phyloP scores from a whole-genome alignment of 2,113 vertebrate species.

The Urocitellus parryii region DNA sequence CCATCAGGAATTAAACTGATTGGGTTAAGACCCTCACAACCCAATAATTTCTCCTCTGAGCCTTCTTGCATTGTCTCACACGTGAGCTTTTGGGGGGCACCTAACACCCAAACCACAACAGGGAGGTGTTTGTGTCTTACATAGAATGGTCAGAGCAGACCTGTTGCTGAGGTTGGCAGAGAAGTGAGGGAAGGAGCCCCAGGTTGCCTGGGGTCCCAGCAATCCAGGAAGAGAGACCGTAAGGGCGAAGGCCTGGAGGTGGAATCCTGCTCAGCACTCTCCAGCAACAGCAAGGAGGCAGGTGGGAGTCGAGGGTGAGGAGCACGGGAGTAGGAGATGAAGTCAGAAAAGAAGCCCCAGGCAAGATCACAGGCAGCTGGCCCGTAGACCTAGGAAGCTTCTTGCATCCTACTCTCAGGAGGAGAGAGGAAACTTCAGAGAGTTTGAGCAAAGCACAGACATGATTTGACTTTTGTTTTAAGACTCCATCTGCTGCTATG shows the following conservation, averaged over 20 bases:
- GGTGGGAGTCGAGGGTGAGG: no score
- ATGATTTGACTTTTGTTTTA: neutral
- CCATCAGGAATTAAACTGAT: no score
- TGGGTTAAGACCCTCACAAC: no score
- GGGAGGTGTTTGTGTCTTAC: neutral
- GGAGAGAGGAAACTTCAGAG: neutral
- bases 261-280: neutral
- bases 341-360: neutral
- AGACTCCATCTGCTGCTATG: neutral
- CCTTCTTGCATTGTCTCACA: no score
- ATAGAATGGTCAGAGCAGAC: neutral
- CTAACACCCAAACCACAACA: no score
- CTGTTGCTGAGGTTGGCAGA: neutral
- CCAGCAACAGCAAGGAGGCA: neutral
- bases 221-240: neutral
- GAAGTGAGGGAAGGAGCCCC: neutral
- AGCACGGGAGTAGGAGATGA: neutral
- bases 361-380: rapidly evolving
- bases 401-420: neutral
- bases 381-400: neutral
- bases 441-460: neutral
- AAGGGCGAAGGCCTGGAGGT: neutral
- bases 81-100: no score
- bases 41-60: no score
- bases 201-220: neutral